phyloP scores from a whole-genome alignment of 2,113 vertebrate species.

The Acrocephalus kingi region DNA sequence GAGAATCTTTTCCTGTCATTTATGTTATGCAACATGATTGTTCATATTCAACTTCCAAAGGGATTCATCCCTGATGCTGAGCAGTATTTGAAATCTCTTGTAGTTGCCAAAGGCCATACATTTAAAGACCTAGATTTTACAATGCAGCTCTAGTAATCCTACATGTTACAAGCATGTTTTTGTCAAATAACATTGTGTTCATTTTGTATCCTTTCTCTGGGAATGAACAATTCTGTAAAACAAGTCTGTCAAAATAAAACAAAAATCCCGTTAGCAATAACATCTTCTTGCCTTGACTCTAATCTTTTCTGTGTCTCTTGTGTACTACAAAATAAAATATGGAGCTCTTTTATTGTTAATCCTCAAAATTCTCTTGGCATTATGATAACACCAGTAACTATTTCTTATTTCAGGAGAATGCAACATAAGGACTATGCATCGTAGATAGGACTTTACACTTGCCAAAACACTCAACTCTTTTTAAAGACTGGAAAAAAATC shows the following conservation, averaged over 20 bases:
- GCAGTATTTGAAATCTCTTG: constrained; percentile 35
- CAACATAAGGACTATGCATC: not conserved
- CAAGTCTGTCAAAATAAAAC: constrained; percentile 53
- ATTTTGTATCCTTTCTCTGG: constrained; percentile 69
- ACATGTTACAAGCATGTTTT: constrained; percentile 61
- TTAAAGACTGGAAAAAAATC: not conserved
- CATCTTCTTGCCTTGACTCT: constrained; percentile 58
- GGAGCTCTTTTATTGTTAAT: constrained; percentile 60
- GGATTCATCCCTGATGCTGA: constrained; percentile 15
- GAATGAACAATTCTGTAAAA: constrained; percentile 74
- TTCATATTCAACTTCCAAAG: constrained; percentile 35
- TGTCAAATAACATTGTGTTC: constrained; percentile 70
- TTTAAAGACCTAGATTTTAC: constrained; percentile 57
- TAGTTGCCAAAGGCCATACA: constrained; percentile 34
- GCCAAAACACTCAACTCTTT: not conserved
- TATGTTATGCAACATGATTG: not conserved
- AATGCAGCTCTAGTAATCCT: constrained; percentile 72
- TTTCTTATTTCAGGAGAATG: not conserved
- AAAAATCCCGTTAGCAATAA: constrained; percentile 52
- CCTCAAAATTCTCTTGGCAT: constrained; percentile 10
- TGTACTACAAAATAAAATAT: constrained; percentile 58
- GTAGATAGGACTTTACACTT: not conserved
- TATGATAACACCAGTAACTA: constrained; percentile 9
- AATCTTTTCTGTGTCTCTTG: constrained; percentile 74
- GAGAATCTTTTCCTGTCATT: not conserved